Percentiles rank a stretch among this genome's conserved stretches.
Conservation (phyloP, 1,140 invertebrate genomes). For the Ceratina calcarata region DNA sequence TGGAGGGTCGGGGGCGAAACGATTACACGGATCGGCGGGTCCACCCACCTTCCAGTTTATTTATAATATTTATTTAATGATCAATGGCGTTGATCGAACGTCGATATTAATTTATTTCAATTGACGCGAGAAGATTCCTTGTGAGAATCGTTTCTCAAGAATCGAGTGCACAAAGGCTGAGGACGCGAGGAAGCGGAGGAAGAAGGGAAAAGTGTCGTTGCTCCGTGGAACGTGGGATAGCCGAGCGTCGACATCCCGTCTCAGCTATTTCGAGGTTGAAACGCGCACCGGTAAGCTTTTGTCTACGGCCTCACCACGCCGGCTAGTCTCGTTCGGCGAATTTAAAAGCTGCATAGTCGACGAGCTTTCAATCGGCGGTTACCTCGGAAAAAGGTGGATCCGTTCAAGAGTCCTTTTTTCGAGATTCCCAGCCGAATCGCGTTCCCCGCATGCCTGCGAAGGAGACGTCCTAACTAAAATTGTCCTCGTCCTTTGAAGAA, state of each 20-base stretch:
- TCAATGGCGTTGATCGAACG: neutral
- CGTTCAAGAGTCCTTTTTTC: slow-evolving; percentile 11
- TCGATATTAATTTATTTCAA: neutral
- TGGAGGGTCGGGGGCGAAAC: slow-evolving; percentile 20
- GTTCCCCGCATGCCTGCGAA: slow-evolving; percentile 34
- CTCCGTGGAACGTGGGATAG: slow-evolving; percentile 52
- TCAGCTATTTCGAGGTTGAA: slow-evolving; percentile 67
- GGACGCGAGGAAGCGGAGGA: slow-evolving; percentile 17
- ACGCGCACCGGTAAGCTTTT: slow-evolving; percentile 57
- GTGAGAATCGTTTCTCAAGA: neutral
- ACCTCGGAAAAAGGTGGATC: neutral
- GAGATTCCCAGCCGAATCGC: slow-evolving; percentile 15
- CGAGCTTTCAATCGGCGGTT: neutral
- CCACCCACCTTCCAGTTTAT: slow-evolving; percentile 29
- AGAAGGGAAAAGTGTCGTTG: slow-evolving; percentile 50
- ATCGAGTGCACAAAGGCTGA: neutral
- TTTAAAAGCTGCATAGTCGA: slow-evolving; percentile 9
- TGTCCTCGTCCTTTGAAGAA: no score
- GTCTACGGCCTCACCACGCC: neutral
- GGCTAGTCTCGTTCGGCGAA: neutral
- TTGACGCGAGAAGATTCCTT: neutral
- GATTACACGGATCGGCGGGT: neutral
- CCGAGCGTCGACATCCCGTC: slow-evolving; percentile 57
- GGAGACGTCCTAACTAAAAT: neutral
- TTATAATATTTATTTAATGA: slow-evolving; percentile 50